Evolutionary conservation across 1,140 invertebrate genomes (phyloP).

Genomic region (Gonioctena quinquepunctata): DNA sequence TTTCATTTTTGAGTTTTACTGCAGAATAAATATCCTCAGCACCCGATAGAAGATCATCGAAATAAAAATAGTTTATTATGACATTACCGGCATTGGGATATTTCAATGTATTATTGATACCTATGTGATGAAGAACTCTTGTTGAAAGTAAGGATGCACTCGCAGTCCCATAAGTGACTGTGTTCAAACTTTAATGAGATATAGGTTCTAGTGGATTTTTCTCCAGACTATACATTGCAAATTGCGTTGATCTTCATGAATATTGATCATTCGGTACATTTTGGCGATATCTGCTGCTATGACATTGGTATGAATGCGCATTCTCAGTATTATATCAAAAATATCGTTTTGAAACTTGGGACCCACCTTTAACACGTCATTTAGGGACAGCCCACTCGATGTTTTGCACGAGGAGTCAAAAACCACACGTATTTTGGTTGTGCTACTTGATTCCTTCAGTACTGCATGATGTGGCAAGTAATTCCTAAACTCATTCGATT

Average conservation of each 20-base stretch:
- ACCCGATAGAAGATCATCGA: no score
- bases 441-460: background rate
- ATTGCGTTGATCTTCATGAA: background rate
- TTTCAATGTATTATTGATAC: no score
- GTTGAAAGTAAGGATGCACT: background rate
- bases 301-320: background rate
- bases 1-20: no score
- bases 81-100: no score
- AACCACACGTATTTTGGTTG: conserved; percentile 39
- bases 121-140: background rate
- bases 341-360: background rate
- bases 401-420: conserved; percentile 40
- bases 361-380: conserved; percentile 37
- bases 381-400: conserved; percentile 44
- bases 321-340: background rate
- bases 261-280: background rate
- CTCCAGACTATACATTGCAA: background rate
- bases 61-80: no score
- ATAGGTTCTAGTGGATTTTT: background rate
- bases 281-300: background rate
- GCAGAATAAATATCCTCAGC: no score
- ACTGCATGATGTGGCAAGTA: background rate
- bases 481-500: no score
- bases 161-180: background rate
- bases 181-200: background rate